A percentile compares a stretch with the other conserved stretches of the same genome.
Conservation (phyloP, 2,113 vertebrate genomes). For the Labrus mixtus region DNA sequence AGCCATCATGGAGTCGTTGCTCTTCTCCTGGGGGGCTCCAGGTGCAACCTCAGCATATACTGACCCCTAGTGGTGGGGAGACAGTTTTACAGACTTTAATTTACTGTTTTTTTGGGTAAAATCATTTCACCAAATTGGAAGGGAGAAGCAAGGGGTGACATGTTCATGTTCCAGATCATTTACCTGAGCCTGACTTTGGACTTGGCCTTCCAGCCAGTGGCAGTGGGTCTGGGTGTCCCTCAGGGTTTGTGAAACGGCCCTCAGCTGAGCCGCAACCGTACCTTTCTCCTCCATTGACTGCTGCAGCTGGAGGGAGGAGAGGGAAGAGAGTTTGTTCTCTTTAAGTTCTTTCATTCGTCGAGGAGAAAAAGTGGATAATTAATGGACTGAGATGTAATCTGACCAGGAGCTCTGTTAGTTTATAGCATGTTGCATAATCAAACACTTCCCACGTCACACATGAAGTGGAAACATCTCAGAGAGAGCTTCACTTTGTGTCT, state of each 20-base stretch:
- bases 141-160: no score
- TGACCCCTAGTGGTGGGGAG: slow-evolving; percentile 76
- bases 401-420: neutral
- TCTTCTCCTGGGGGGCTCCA: slow-evolving; percentile 89
- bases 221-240: slow-evolving; percentile 87
- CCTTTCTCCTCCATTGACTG: slow-evolving; percentile 87
- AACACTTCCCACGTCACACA: neutral
- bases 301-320: slow-evolving; percentile 76
- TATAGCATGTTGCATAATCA: neutral
- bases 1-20: slow-evolving; percentile 71
- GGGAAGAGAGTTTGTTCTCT: neutral
- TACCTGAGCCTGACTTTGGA: slow-evolving; percentile 68
- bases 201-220: slow-evolving; percentile 84
- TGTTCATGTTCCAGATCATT: no score
- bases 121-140: no score
- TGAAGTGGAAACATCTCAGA: neutral
- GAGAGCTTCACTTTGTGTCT: no score
- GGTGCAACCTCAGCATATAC: slow-evolving; percentile 85
- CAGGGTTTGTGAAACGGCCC: slow-evolving; percentile 85
- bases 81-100: neutral
- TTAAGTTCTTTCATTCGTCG: no score
- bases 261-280: slow-evolving; percentile 83
- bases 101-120: no score
- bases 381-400: neutral
- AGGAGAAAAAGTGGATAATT: no score